Conservation (phyloP, 2,113 vertebrate species). For the Tiliqua scincoides region DNA sequence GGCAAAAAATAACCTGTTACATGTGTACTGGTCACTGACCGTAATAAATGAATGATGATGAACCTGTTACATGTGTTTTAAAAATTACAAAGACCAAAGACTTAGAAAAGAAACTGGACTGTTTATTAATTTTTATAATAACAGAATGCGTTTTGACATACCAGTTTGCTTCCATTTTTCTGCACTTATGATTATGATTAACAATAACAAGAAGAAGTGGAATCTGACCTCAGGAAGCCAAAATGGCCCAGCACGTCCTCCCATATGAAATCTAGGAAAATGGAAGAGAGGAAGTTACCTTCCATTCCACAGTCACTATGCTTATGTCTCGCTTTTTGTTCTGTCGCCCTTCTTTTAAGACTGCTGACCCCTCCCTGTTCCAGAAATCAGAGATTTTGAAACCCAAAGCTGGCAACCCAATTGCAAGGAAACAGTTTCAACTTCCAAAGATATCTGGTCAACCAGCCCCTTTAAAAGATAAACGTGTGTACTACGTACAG, state of each 20-base stretch:
- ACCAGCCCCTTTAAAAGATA: not conserved
- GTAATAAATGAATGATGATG: no score
- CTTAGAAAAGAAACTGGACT: no score
- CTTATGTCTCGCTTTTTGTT: not conserved
- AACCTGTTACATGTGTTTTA: no score
- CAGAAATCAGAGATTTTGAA: not conserved
- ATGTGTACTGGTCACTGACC: no score
- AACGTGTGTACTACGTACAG: not conserved
- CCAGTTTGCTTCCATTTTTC: no score
- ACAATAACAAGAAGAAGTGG: no score
- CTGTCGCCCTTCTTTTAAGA: not conserved
- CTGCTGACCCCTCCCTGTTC: not conserved
- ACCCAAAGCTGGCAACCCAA: not conserved
- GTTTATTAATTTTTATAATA: no score
- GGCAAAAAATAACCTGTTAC: no score
- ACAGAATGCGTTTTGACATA: no score
- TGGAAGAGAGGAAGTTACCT: not conserved
- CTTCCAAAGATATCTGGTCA: not conserved
- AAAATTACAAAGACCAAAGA: no score
- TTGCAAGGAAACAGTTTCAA: not conserved
- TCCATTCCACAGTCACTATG: not conserved
- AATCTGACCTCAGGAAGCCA: constrained; percentile 35
- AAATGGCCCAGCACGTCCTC: constrained; percentile 15
- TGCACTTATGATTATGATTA: no score
- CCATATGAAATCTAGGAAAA: not conserved